phyloP scores from a whole-genome alignment of 2,113 vertebrate genomes.

The Otocyon megalotis region DNA sequence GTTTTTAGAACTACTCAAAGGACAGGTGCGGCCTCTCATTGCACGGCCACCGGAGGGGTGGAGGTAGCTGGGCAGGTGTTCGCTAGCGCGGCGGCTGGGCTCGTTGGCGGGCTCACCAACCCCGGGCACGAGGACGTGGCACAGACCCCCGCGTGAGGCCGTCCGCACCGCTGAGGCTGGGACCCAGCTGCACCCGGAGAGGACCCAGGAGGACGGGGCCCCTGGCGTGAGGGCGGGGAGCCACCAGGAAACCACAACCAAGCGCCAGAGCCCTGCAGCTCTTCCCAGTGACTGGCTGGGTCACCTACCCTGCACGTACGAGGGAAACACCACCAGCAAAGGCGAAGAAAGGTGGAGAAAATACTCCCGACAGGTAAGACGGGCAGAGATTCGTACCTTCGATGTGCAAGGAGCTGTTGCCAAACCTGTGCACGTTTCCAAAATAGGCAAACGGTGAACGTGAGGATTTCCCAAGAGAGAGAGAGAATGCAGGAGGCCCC shows the following conservation, averaged over 20 bases:
- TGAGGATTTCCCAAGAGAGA: neutral
- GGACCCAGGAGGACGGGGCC: accelerated
- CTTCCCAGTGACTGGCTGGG: neutral
- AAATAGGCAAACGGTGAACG: neutral
- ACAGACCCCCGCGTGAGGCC: too few species aligned
- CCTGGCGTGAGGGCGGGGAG: neutral
- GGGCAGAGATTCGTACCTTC: too few species aligned
- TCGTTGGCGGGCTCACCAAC: accelerated
- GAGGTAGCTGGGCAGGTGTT: accelerated
- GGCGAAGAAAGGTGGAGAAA: neutral
- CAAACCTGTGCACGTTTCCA: too few species aligned
- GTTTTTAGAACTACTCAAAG: neutral
- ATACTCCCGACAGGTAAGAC: too few species aligned
- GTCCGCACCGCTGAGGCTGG: neutral
- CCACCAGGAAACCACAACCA: accelerated
- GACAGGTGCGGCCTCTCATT: accelerated
- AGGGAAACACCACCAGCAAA: neutral
- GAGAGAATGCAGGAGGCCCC: neutral
- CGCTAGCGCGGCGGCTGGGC: accelerated
- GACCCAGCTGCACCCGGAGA: accelerated
- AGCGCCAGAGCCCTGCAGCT: neutral
- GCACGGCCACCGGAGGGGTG: accelerated
- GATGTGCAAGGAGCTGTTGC: neutral
- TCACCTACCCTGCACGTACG: accelerated
- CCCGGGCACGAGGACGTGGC: accelerated